Evolutionary conservation across 2,113 vertebrate genomes (phyloP).

Genomic region (Gymnogyps californianus): DNA sequence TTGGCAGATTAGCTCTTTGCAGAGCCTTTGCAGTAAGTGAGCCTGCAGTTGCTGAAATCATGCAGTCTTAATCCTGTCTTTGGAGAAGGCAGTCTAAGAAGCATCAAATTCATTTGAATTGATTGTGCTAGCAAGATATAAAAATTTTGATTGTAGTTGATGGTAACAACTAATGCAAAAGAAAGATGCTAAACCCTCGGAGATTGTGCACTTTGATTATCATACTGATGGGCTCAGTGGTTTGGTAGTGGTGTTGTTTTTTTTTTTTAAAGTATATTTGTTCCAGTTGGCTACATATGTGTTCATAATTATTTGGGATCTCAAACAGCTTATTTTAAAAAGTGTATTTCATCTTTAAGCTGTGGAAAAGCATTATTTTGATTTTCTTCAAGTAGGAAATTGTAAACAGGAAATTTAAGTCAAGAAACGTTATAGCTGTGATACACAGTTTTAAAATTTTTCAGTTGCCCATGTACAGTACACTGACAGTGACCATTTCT

Average conservation of each 20-base stretch:
- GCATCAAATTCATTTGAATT: not conserved
- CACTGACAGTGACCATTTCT: not conserved
- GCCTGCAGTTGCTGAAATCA: not conserved
- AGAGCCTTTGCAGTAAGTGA: not conserved
- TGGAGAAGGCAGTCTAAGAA: not conserved
- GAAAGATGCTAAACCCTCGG: not conserved
- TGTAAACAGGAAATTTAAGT: not conserved
- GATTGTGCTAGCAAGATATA: not conserved
- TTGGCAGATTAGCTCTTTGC: not conserved
- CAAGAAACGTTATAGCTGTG: not conserved
- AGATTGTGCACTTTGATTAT: not conserved
- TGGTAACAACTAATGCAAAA: not conserved
- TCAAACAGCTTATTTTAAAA: not conserved
- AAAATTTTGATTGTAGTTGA: not conserved
- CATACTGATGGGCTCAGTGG: not conserved
- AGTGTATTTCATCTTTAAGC: not conserved
- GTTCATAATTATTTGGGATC: not conserved
- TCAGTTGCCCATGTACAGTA: not conserved
- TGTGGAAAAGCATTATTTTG: not conserved
- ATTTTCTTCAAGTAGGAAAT: not conserved
- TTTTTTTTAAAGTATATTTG: not conserved
- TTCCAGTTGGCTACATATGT: not conserved
- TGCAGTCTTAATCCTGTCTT: not conserved
- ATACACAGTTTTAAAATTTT: not conserved
- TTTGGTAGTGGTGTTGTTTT: not conserved